A percentile compares a stretch with the other conserved stretches of the same genome.
Conservation (phyloP, 2,888 invertebrate genomes). For the Euzetes globulus region DNA sequence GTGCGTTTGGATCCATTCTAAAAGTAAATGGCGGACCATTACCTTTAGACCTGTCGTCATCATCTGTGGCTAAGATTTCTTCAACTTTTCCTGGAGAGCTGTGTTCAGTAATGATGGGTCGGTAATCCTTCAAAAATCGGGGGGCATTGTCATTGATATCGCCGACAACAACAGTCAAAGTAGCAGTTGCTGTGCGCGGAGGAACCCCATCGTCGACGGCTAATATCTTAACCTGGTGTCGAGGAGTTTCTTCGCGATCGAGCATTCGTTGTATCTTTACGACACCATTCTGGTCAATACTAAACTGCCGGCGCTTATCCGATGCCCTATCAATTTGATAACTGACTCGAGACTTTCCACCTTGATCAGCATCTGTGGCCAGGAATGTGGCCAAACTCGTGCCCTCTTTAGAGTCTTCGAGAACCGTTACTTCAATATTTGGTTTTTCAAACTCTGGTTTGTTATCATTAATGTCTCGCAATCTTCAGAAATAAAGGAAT, state of each 20-base stretch:
- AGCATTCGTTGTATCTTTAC: constrained; percentile 85
- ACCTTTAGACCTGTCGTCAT: constrained; percentile 85
- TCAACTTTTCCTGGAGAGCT: constrained; percentile 83
- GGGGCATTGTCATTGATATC: constrained; percentile 94
- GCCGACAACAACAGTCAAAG: constrained; percentile 84
- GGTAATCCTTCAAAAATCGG: constrained; percentile 74
- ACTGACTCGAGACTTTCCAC: constrained; percentile 46
- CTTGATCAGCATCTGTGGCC: constrained; percentile 89
- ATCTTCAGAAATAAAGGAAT: too few species aligned
- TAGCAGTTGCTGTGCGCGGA: constrained; percentile 86
- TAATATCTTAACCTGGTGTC: constrained; percentile 91
- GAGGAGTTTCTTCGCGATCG: constrained; percentile 87
- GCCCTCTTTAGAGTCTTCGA: constrained; percentile 84
- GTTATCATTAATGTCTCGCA: constrained; percentile 89
- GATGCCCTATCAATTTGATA: constrained; percentile 86
- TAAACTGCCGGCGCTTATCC: constrained; percentile 85
- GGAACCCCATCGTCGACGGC: constrained; percentile 91
- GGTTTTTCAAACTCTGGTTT: constrained; percentile 78
- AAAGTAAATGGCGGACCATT: constrained; percentile 96
- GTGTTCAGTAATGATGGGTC: constrained; percentile 87
- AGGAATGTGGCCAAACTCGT: constrained; percentile 85
- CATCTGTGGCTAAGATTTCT: constrained; percentile 85
- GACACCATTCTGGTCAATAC: constrained; percentile 87
- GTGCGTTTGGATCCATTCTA: constrained; percentile 82
- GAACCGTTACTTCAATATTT: constrained; percentile 82